Evolutionary conservation across 2,113 vertebrate species (phyloP), one percentile per base, ranked within the genome.

Genomic region (Bothrops jararaca): DNA sequence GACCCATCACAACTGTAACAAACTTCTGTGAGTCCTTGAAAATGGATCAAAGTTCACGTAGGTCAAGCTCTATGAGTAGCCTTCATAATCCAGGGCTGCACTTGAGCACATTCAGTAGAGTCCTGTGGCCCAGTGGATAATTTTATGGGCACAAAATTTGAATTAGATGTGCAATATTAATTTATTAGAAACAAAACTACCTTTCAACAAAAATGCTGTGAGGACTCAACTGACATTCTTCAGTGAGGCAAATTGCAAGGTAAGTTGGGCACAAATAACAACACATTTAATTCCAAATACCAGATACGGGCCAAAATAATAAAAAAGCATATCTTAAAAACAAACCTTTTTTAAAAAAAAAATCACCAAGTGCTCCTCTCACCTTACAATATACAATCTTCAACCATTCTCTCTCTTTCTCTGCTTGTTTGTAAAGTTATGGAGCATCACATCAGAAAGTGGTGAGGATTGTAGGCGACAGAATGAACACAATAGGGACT

Each of bases 391-490:
- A 54, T 42, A 80, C 74, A 39, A 90, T 57, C 13, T 80, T 15
- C 42, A 93, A 74, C 1, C 42, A 1, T 8, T 48, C 3, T n/a
- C 60, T 42, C 85, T 90, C 85, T 93, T 92, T 92, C 80, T 92
- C 95, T 94, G 93, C 90, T 94, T 1, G 0, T 45, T 90, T 93
- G 85, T 92, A 93, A 74, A 92, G 80, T 24, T 0, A 22, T 94
- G 95, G 93, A 94, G 85, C 86, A 80, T 93, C 92, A 92, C 93
- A 94, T 93, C 85, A 87, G 92, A 94, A 94, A 93, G 0, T 1
- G 0, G 23, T 42, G 89, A 94, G 94, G 0, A 53, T 94, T 4
- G 74, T 90, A 90, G 91, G 85, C 58, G 29, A 0, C 85, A 93
- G 0, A 0, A 86, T 20, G 93, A 94, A 94, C 92, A 56, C 92